Evolutionary conservation across 2,797 vertebrate species (phyloP), one percentile per base, ranked within the genome.

Genomic region (Cyprinella venusta): DNA sequence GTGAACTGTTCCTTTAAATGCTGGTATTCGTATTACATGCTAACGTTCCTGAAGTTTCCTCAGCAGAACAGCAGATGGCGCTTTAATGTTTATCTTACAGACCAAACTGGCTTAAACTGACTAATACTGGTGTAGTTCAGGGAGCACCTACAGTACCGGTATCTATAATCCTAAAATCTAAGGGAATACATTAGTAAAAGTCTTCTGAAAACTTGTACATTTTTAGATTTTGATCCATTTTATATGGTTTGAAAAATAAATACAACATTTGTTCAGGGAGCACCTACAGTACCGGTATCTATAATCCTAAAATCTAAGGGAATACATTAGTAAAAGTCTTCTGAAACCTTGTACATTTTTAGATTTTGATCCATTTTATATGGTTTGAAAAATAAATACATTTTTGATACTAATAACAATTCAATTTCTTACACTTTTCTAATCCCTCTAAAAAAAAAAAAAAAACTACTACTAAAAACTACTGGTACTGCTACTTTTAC

Each of bases 81-180:
- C 81, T 69, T 76, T 40, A 10, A 30, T 59, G 71, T 76, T 76
- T 54, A 13, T 42, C 63, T 82, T 30, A n/a, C 63, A 10, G 18
- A 76, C 40, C 33, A 67, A 76, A 81, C 80, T 82, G 72, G 80
- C 72, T 75, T 40, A 68, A 82, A 82, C 80, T 68, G 63, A 75
- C 63, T 82, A 42, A 67, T 72, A 38, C 70, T 33, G 2, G 59
- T 26, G 21, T 4, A 74, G 69, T 19, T 65, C 33, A 82, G 21
- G 12, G 68, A 52, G 9, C 2, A 76, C 30, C 59, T 26, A 30
- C 61, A 30, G 6, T 15, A 48, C 45, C 13, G 45, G 45, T 30
- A 70, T 80, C 61, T 61, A 59, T 71, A 56, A 82, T 67, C 48
- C 48, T 18, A 33, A 82, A 68, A 68, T 72, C 42, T 33, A 63